Percentiles rank a stretch among this genome's conserved stretches.
Conservation (phyloP, 1,140 invertebrate genomes). For the Coenobita brevimanus region DNA sequence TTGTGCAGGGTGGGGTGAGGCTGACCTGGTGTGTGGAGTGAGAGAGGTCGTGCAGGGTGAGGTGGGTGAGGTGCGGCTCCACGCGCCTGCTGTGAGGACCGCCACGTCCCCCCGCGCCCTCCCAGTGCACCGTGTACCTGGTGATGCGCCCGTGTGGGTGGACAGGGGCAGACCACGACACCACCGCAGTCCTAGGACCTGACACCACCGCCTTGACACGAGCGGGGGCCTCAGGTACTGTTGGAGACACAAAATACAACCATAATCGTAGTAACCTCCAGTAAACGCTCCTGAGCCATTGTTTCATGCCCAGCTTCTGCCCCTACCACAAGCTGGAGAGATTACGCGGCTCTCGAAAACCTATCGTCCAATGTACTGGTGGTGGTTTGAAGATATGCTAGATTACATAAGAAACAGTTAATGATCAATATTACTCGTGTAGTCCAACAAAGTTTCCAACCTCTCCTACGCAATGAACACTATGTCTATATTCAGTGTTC, state of each 20-base stretch:
- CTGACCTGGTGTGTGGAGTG: constrained; percentile 25
- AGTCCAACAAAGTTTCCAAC: no score
- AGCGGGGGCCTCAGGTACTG: constrained; percentile 74
- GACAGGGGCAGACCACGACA: constrained; percentile 74
- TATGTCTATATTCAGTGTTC: no score
- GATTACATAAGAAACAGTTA: no score
- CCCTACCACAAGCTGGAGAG: no score
- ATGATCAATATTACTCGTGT: no score
- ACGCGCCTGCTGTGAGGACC: constrained; percentile 8
- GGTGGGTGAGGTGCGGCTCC: constrained; percentile 36
- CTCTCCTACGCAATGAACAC: no score
- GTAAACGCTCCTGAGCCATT: background rate
- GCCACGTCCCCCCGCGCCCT: constrained; percentile 1
- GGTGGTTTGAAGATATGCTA: no score
- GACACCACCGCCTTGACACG: constrained; percentile 74
- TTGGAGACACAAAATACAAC: background rate
- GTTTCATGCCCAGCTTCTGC: background rate
- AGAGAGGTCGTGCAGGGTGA: constrained; percentile 36
- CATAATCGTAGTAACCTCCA: background rate
- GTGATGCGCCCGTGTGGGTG: constrained; percentile 74
- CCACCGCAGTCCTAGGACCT: constrained; percentile 73
- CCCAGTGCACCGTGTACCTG: constrained; percentile 74
- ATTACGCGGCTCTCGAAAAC: no score
- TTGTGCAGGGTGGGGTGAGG: constrained; percentile 13
- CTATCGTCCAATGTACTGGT: no score